Evolutionary conservation across 2,888 invertebrate species (phyloP).

Genomic region (Carcina quercana): DNA sequence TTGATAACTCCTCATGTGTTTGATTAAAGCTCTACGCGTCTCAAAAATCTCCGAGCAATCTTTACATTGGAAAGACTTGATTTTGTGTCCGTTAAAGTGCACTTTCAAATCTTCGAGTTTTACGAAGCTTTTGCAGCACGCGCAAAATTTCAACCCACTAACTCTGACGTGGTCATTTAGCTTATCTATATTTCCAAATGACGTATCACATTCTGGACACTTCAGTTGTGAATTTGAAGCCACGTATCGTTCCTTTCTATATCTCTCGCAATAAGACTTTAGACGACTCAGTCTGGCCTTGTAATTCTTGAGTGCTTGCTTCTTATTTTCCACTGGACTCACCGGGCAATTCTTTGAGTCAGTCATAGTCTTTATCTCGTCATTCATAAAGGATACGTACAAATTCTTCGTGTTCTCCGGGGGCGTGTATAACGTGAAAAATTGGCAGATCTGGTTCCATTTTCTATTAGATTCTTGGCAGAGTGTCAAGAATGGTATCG

Average conservation of each 20-base stretch:
- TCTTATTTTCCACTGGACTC: background rate
- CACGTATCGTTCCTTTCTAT: background rate
- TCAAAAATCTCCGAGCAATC: conserved; percentile 28
- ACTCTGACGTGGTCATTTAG: conserved; percentile 32
- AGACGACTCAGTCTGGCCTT: conserved; percentile 11
- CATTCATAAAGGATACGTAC: conserved; percentile 23
- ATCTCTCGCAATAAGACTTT: conserved; percentile 6
- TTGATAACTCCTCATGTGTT: conserved; percentile 3
- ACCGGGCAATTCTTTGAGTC: conserved; percentile 2
- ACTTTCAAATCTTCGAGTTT: conserved; percentile 17
- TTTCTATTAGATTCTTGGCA: conserved; percentile 28
- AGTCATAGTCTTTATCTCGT: conserved; percentile 7
- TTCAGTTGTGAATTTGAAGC: background rate
- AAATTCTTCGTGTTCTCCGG: conserved; percentile 24
- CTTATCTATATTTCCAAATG: conserved; percentile 17
- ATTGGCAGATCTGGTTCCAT: conserved; percentile 29
- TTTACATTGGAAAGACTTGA: conserved; percentile 21
- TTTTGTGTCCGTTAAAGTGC: conserved; percentile 24
- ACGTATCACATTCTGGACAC: conserved; percentile 31
- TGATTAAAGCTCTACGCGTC: background rate
- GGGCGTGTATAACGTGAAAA: conserved; percentile 16
- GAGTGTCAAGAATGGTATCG: conserved; percentile 30
- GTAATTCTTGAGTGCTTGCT: conserved; percentile 8
- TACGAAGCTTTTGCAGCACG: conserved; percentile 25
- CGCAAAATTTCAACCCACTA: conserved; percentile 28